A percentile compares a stretch with the other conserved stretches of the same genome.
phyloP scores from a whole-genome alignment of 2,888 invertebrate species.

The Archips crataeganus region DNA sequence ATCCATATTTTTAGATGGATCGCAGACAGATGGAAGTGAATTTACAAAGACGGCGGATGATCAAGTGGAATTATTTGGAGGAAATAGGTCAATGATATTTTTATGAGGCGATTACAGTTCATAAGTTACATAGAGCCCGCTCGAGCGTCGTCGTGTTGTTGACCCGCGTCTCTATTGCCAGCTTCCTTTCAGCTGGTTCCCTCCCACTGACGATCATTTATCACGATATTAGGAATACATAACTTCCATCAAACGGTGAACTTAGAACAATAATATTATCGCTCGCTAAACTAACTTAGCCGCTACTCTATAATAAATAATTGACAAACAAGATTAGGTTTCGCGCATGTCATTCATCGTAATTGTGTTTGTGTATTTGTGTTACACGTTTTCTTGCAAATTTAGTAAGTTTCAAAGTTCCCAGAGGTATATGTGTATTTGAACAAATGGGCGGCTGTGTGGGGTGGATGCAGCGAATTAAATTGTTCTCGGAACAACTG shows the following conservation, averaged over 20 bases:
- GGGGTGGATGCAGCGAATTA: conserved; percentile 20
- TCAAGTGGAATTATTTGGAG: conserved; percentile 18
- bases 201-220: conserved; percentile 2
- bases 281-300: background rate
- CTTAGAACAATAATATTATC: background rate
- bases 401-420: background rate
- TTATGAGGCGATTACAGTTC: conserved; percentile 27
- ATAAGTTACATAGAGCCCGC: background rate
- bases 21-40: conserved; percentile 21
- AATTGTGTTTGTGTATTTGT: background rate
- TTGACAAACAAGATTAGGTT: background rate
- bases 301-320: background rate
- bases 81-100: conserved; percentile 33
- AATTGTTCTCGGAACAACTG: conserved; percentile 28
- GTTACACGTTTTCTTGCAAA: background rate
- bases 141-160: conserved; percentile 10
- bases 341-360: background rate
- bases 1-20: conserved; percentile 36
- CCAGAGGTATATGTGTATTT: background rate
- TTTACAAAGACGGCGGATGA: conserved; percentile 22
- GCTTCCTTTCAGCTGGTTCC: conserved; percentile 25
- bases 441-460: background rate
- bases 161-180: conserved; percentile 34
- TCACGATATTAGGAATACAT: background rate
- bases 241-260: background rate